phyloP scores from a whole-genome alignment of 2,888 invertebrate species.

The Belgica antarctica region DNA sequence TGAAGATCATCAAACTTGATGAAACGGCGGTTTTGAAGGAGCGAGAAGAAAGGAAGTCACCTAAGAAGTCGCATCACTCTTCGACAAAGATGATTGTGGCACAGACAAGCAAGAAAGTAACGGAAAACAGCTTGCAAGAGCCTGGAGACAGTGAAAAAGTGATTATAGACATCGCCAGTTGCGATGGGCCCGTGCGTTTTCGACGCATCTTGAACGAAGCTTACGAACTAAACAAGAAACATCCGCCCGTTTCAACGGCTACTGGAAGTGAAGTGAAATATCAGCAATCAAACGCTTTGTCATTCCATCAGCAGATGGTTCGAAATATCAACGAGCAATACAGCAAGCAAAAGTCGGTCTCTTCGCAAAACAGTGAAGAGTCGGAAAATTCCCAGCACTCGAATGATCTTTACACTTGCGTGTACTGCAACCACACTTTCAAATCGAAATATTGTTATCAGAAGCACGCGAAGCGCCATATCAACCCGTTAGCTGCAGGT shows the following conservation, averaged over 20 bases:
- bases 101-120: slow-evolving; percentile 29
- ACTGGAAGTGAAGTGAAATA: slow-evolving; percentile 38
- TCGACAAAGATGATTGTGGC: slow-evolving; percentile 45
- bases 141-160: slow-evolving; percentile 56
- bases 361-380: slow-evolving; percentile 47
- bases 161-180: slow-evolving; percentile 83
- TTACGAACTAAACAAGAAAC: slow-evolving; percentile 57
- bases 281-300: slow-evolving; percentile 45
- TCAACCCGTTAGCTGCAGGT: slow-evolving; percentile 59
- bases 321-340: slow-evolving; percentile 52
- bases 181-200: slow-evolving; percentile 86
- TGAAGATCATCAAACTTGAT: not conserved
- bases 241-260: slow-evolving; percentile 46
- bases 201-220: slow-evolving; percentile 81
- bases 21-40: not conserved
- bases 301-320: slow-evolving; percentile 56
- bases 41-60: not conserved
- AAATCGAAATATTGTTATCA: slow-evolving; percentile 84
- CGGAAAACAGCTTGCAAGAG: not conserved
- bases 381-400: slow-evolving; percentile 48
- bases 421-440: slow-evolving; percentile 75
- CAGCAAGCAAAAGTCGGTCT: slow-evolving; percentile 45
- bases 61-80: slow-evolving; percentile 42
- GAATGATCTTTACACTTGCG: slow-evolving; percentile 63
- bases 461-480: slow-evolving; percentile 70